These are phyloP conservation scores for Ophraella communa DNA, from an alignment of 2,888 invertebrate genomes.

Conservation along the genomic window DNA sequence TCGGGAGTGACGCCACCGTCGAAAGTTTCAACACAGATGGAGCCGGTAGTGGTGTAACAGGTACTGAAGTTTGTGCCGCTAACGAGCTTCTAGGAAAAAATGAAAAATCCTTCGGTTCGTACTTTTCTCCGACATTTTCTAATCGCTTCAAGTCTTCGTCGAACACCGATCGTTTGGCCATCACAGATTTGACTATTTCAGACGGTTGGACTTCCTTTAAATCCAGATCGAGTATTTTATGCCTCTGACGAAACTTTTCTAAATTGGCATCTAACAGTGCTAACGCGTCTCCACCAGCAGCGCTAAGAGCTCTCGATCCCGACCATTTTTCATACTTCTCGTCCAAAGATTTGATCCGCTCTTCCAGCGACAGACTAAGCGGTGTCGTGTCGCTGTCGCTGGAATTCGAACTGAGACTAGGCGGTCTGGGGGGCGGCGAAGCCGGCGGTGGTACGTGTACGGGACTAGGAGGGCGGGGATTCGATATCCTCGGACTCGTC, in stretches of 20 bases:
- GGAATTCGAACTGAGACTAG: conserved; percentile 77
- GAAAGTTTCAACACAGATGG: conserved; percentile 47
- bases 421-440: conserved; percentile 72
- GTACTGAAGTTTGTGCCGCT: conserved; percentile 38
- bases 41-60: conserved; percentile 44
- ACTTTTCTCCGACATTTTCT: conserved; percentile 84
- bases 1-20: conserved; percentile 48
- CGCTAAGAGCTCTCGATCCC: conserved; percentile 68
- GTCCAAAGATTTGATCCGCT: conserved; percentile 89
- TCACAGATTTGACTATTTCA: conserved; percentile 89
- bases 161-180: conserved; percentile 92
- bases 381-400: conserved; percentile 50
- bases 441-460: conserved; percentile 63
- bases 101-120: conserved; percentile 71
- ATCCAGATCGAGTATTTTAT: conserved; percentile 80
- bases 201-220: conserved; percentile 77
- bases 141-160: conserved; percentile 94
- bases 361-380: conserved; percentile 83
- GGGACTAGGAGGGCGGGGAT: conserved; percentile 57
- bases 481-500: conserved; percentile 60
- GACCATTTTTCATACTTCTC: conserved; percentile 94
- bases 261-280: conserved; percentile 64
- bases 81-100: conserved; percentile 47
- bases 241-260: conserved; percentile 67
- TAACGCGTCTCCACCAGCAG: conserved; percentile 63